A percentile compares a stretch with the other conserved stretches of the same genome.
Conservation (phyloP, 2,888 invertebrate species). For the Drosophila putrida region DNA sequence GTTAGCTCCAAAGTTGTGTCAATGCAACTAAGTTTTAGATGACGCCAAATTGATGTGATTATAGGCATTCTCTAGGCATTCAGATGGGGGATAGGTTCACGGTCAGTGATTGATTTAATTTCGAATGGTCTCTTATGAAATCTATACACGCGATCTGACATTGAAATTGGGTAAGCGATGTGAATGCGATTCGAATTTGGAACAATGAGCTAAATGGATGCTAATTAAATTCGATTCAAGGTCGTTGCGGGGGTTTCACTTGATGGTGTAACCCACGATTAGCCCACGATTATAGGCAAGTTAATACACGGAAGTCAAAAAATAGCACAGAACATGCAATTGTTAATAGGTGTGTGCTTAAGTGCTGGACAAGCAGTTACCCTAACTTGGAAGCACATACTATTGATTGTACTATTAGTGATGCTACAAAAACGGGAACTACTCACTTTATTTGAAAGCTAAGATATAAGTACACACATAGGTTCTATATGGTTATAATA, state of each 20-base stretch:
- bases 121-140: conserved; percentile 52
- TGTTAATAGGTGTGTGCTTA: neutral
- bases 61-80: neutral
- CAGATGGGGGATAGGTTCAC: conserved; percentile 55
- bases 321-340: conserved; percentile 18
- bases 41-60: conserved; percentile 12
- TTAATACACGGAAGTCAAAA: conserved; percentile 39
- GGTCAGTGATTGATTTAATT: conserved; percentile 78
- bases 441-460: too few relatives aligned
- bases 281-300: conserved; percentile 13
- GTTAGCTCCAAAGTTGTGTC: conserved; percentile 12
- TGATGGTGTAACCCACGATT: conserved; percentile 14
- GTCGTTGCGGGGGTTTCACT: conserved; percentile 1
- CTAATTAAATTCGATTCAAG: conserved; percentile 26
- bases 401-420: too few relatives aligned
- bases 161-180: conserved; percentile 67
- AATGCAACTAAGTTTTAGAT: conserved; percentile 5
- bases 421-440: too few relatives aligned
- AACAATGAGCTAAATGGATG: conserved; percentile 55
- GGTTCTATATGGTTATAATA: too few relatives aligned
- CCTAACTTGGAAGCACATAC: neutral
- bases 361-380: neutral
- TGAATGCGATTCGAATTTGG: conserved; percentile 56
- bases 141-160: conserved; percentile 70
- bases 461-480: too few relatives aligned